A percentile compares a stretch with the other conserved stretches of the same genome.
Conservation (phyloP, 2,113 vertebrate genomes). For the Fukomys damarensis region DNA sequence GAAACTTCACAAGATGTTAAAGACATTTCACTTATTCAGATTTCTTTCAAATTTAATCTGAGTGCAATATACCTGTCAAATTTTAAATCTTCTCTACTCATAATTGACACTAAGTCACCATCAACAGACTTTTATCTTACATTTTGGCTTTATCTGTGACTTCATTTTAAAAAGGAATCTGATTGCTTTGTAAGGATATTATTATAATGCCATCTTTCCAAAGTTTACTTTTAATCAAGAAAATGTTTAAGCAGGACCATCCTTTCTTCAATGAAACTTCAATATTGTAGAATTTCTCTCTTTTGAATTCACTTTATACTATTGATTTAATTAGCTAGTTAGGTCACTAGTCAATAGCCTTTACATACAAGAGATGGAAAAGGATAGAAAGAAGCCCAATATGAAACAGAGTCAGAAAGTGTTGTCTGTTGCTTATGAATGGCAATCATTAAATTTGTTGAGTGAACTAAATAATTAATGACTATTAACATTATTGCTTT, state of each 20-base stretch:
- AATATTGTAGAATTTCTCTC: background rate
- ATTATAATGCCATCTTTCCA: background rate
- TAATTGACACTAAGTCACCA: background rate
- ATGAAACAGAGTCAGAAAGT: background rate
- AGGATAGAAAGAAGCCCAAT: background rate
- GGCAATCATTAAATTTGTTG: background rate
- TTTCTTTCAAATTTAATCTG: slow-evolving; percentile 40
- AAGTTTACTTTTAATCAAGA: slow-evolving; percentile 41
- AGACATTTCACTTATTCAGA: background rate
- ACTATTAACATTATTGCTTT: background rate
- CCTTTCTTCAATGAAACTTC: slow-evolving; percentile 8
- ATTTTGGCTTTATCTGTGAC: background rate
- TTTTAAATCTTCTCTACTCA: background rate
- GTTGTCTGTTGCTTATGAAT: background rate
- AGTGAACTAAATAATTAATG: background rate
- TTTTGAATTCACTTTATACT: background rate
- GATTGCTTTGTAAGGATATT: background rate
- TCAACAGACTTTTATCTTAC: background rate
- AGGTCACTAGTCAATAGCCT: background rate
- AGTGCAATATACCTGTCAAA: background rate
- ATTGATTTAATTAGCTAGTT: background rate
- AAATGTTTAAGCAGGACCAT: background rate
- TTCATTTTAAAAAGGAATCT: background rate
- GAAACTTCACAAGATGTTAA: background rate
- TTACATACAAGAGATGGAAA: background rate